Base-by-base conservation (phyloP, 2,888 invertebrate species). In the Pseudoips prasinana region DNA sequence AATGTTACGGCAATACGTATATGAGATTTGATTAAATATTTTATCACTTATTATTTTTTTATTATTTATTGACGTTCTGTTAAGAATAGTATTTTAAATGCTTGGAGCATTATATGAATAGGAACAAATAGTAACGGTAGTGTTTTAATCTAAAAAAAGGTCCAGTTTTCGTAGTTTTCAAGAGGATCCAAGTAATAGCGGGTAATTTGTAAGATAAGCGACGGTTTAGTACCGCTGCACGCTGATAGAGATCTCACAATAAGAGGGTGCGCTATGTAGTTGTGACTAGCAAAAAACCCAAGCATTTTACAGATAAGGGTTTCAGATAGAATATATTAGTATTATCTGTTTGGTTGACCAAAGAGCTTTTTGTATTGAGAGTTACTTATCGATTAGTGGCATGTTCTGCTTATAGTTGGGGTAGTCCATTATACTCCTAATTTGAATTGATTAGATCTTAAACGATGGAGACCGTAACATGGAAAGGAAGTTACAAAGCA, bases 131-230 rank as follows among this genome's bases (percentile, higher is more conserved):
- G 76, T 77, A 74, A 60, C 69, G 69, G 66, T 25, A 9, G 34
- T 37, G 46, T 52, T 39, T 54, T 72, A 66, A 73, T 64, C 69
- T 52, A 55, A 74, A 77, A 73, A 71, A 75, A 71, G 55, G 57
- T 61, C 57, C 59, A 71, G 68, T 71, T 68, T 67, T 66, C 63
- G 67, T 73, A 73, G 71, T 80, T 77, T 78, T 75, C 64, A 69
- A 73, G 69, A 71, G 71, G 64, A 70, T 73, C 68, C 61, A 65
- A n/a, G 71, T 76, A 78, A 79, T 83, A 73, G 64, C 71, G 75
- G 73, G 84, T 83, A 76, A 84, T 86, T 84, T 79, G 74, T 46
- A 55, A 68, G 84, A 86, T 86, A 86, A 86, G 77, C 64, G 63
- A 47, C 55, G 68, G 75, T 73, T 73, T 69, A 66, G 58, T 56